Evolutionary conservation across 2,797 vertebrate species (phyloP).

Genomic region (Falco novaeseelandiae): DNA sequence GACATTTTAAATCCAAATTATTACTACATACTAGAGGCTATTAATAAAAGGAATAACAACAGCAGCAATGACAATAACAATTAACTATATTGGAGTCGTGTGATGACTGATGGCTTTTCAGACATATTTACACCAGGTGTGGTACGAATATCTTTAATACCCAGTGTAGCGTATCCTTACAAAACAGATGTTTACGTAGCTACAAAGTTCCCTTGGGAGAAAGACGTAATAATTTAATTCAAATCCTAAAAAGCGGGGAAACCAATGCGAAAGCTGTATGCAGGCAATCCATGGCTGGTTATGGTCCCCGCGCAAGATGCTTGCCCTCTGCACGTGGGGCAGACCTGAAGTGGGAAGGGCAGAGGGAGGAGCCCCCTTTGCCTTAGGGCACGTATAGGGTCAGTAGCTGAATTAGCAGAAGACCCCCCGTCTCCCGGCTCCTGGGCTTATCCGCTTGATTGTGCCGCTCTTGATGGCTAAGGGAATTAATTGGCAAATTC

Average conservation of each 20-base stretch:
- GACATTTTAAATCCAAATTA: neutral
- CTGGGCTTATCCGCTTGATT: neutral
- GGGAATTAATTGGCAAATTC: neutral
- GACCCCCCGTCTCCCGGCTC: fast-evolving
- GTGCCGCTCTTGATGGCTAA: neutral
- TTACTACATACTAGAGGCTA: fast-evolving
- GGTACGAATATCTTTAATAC: neutral
- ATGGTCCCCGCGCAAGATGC: fast-evolving
- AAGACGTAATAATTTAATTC: neutral
- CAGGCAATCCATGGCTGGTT: neutral
- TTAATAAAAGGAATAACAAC: neutral
- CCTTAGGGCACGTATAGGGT: neutral
- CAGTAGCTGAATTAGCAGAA: neutral
- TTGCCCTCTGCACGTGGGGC: neutral
- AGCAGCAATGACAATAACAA: neutral
- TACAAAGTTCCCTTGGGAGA: neutral
- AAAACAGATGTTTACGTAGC: neutral
- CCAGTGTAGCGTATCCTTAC: neutral
- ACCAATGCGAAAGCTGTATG: fast-evolving
- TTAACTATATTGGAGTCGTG: neutral
- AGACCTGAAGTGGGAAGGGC: neutral
- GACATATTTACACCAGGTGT: neutral
- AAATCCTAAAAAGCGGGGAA: neutral
- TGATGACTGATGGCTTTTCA: neutral
- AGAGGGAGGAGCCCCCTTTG: neutral